phyloP scores from a whole-genome alignment of 2,113 vertebrate genomes.

The Coregonus clupeaformis region DNA sequence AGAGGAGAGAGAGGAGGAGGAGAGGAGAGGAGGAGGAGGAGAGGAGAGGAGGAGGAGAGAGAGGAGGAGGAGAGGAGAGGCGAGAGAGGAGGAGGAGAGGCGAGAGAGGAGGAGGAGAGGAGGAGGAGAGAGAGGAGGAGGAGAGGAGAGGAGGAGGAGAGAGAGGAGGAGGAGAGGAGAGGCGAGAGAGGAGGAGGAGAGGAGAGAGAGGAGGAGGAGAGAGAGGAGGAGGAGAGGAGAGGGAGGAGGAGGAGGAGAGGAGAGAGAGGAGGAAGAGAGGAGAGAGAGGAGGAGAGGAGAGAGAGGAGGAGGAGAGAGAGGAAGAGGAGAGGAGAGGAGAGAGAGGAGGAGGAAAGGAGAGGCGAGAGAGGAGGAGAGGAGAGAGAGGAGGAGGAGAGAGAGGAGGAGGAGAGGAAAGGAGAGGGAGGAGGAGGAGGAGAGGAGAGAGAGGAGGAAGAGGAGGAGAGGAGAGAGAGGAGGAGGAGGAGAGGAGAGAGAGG shows the following conservation, averaged over 20 bases:
- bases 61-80: background rate
- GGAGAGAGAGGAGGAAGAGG: background rate
- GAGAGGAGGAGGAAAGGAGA: too few relatives aligned
- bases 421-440: constrained; percentile 64
- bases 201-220: background rate
- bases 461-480: too few relatives aligned
- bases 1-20: background rate
- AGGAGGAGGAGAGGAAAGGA: too few relatives aligned
- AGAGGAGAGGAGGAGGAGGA: background rate
- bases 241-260: too few relatives aligned
- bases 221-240: constrained; percentile 53
- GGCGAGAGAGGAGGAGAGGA: constrained; percentile 56
- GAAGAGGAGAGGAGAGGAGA: background rate
- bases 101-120: constrained; percentile 26
- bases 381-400: too few relatives aligned
- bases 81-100: too few relatives aligned
- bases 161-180: too few relatives aligned
- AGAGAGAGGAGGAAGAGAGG: constrained; percentile 56
- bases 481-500: constrained; percentile 39
- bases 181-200: constrained; percentile 62
- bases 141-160: constrained; percentile 53
- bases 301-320: constrained; percentile 52
- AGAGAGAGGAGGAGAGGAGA: too few relatives aligned
- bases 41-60: background rate
- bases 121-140: constrained; percentile 37